These are phyloP conservation scores for Eumaeus atala DNA, from an alignment of 1,140 invertebrate species.

Conservation along the genomic window DNA sequence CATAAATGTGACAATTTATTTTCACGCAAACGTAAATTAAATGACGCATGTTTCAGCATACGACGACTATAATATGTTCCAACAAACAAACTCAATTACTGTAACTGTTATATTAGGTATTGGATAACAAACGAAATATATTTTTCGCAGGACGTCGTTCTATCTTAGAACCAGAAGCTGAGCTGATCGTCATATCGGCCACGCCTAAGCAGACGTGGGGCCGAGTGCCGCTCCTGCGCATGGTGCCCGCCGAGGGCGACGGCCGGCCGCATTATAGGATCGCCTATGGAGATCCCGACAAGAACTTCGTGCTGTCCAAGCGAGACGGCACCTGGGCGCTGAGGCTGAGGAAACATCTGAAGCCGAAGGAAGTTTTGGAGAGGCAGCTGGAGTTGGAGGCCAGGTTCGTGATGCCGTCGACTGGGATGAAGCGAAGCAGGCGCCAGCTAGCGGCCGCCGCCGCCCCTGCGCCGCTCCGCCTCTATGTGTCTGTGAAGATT, in stretches of 20 bases:
- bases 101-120: too few species aligned
- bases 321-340: conserved; percentile 56
- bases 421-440: conserved; percentile 22
- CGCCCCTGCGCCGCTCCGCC: conserved; percentile 43
- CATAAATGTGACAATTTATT: too few species aligned
- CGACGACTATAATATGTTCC: too few species aligned
- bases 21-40: too few species aligned
- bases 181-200: conserved; percentile 47
- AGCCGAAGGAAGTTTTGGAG: conserved; percentile 32
- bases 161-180: conserved; percentile 49
- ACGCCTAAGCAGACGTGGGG: conserved; percentile 54
- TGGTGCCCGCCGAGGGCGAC: conserved; percentile 43
- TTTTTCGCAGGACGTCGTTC: conserved; percentile 49
- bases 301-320: conserved; percentile 46
- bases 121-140: background rate
- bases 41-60: too few species aligned
- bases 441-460: conserved; percentile 20
- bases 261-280: conserved; percentile 49
- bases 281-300: conserved; percentile 46
- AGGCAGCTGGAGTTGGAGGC: conserved; percentile 58
- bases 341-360: conserved; percentile 41
- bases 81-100: too few species aligned
- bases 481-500: conserved; percentile 54
- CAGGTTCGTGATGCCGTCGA: conserved; percentile 36
- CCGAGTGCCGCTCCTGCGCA: conserved; percentile 46